A percentile compares a stretch with the other conserved stretches of the same genome.
phyloP scores from a whole-genome alignment of 2,888 invertebrate species.

The Volucella inflata region DNA sequence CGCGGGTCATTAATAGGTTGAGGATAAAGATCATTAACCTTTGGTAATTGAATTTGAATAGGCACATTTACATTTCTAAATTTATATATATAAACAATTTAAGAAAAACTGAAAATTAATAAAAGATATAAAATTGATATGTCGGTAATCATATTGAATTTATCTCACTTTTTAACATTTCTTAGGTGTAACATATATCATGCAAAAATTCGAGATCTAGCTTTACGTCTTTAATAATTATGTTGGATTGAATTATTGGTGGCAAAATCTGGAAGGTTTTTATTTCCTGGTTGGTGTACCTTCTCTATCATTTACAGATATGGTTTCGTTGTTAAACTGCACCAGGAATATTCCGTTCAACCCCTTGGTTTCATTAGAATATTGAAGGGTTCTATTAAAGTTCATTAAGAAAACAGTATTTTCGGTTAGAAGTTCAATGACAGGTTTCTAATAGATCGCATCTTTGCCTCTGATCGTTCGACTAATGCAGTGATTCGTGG shows the following conservation, averaged over 20 bases:
- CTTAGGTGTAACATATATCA: slow-evolving; percentile 26
- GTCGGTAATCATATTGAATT: too few species aligned
- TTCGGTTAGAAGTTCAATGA: slow-evolving; percentile 28
- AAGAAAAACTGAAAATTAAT: too few species aligned
- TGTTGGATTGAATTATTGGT: slow-evolving; percentile 3
- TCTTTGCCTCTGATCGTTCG: slow-evolving; percentile 9
- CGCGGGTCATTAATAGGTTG: not conserved
- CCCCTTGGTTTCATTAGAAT: slow-evolving; percentile 10
- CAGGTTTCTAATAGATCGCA: slow-evolving; percentile 11
- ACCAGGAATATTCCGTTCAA: slow-evolving; percentile 24
- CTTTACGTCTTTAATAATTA: slow-evolving; percentile 30
- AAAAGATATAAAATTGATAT: too few species aligned
- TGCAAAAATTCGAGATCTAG: slow-evolving; percentile 36
- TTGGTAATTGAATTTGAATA: not conserved
- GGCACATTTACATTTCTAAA: slow-evolving; percentile 3
- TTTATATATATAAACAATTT: slow-evolving; percentile 6
- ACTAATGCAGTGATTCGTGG: slow-evolving; percentile 24
- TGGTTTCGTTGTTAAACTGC: slow-evolving; percentile 23
- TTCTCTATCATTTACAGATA: slow-evolving; percentile 13
- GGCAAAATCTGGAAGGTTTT: too few species aligned
- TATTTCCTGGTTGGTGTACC: slow-evolving; percentile 10
- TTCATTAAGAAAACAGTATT: slow-evolving; percentile 30
- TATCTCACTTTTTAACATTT: too few species aligned
- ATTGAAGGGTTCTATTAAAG: slow-evolving; percentile 22
- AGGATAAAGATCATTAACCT: not conserved